Percentiles rank a stretch among this genome's conserved stretches.
These are phyloP conservation scores for Macrophya annulata DNA, from an alignment of 2,888 invertebrate species.

Conservation along the genomic window DNA sequence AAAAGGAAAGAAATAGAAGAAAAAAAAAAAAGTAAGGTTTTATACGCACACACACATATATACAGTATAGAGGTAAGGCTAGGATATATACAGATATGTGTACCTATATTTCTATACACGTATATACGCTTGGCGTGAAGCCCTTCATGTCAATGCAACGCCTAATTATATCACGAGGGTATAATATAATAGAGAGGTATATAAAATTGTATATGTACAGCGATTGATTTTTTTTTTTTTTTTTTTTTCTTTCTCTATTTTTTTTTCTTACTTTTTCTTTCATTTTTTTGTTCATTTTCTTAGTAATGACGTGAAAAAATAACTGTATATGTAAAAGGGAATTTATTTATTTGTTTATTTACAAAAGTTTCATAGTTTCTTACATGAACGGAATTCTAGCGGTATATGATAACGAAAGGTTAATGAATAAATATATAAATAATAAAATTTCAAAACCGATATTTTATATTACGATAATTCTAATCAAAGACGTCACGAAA, in stretches of 20 bases:
- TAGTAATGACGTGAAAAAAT: no score
- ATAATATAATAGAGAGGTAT: neutral
- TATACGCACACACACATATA: neutral
- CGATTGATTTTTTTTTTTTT: neutral
- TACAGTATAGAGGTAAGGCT: neutral
- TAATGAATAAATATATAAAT: neutral
- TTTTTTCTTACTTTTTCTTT: no score
- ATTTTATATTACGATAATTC: conserved; percentile 15
- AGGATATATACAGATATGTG: neutral
- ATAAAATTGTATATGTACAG: neutral
- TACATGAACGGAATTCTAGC: no score
- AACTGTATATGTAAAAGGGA: no score
- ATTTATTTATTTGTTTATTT: neutral
- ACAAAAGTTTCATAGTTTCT: no score
- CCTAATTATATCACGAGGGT: conserved; percentile 46
- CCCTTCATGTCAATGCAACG: conserved; percentile 45
- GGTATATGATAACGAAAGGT: neutral
- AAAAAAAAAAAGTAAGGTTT: neutral
- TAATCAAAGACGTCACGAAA: neutral
- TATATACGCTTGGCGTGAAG: conserved; percentile 12
- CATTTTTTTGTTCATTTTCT: conserved; percentile 42
- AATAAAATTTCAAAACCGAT: neutral
- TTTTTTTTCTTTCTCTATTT: neutral
- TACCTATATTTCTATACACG: conserved; percentile 13
- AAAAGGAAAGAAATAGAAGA: neutral